Base-by-base conservation (phyloP, 1,140 invertebrate genomes). In the Lycorma delicatula region DNA sequence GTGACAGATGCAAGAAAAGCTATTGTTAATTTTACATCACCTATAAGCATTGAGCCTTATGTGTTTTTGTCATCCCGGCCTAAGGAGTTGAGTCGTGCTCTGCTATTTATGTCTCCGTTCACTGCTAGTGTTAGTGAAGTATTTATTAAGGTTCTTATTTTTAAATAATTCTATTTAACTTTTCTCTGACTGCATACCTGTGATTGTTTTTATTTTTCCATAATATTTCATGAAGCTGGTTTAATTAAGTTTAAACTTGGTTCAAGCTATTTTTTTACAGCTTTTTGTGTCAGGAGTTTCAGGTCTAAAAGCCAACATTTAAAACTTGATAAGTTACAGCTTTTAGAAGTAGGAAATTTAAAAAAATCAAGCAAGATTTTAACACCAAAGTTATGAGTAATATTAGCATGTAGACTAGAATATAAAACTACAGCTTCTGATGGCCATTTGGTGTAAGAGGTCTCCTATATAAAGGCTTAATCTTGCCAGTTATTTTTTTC, bases 71-170 rank as follows among this genome's bases (percentile, higher is more conserved):
- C 84, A 6, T 79, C 85, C 0, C 81, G 82, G 51, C 90, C 89
- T 1, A 77, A 80, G 60, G 85, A 87, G 66, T 72, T 89, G 2
- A 89, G 85, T 58, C 77, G 89, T 64, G 88, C 84, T 0, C 76
- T 90, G 31, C 71, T 95, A 1, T 96, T 95, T 66, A 81, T 91
- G 29, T 81, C 87, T 4, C 92, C 92, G 1, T 96, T 91, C 68
- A 86, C 86, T 2, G 72, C 75, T 28, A 82, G 85, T 70, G 86
- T 89, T 74, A 77, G 76, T 75, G 59, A 12, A 20, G 16, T 13
- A 58, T 31, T 31, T 3, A 22, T 22, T 59, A 6, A 12, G 11
- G n/a, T 57, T 34, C 13, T 22, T 20, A 20, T 22, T 49, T 12
- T 57, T 20, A n/a, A n/a, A 34, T 12, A 26, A 49, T 27, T 53